Base-by-base conservation (phyloP, 1,140 invertebrate species). In the Lepidurus apus region DNA sequence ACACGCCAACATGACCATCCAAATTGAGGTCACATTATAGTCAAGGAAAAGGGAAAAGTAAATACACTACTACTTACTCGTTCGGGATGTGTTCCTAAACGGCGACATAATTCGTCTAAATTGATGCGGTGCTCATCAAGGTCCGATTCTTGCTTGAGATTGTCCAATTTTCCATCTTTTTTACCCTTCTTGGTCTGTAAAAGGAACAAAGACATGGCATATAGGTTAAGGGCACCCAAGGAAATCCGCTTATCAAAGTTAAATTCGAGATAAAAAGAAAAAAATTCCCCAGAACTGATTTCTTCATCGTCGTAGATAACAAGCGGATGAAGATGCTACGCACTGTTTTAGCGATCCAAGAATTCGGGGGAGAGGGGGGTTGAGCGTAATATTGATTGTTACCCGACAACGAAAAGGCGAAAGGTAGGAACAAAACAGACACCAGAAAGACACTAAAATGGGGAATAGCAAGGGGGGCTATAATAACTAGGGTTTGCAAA, bases 41-140 rank as follows among this genome's bases (percentile, higher is more conserved):
- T n/a, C 53, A 21, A 65, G 53, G 53, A 65, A 65, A 65, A 65
- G 53, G 17, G 53, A 65, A 65, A 65, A 65, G 53, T 21, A 65
- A 65, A 65, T 65, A 65, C 53, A 21, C 13, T 34, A 34, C 53
- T 7, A 11, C 73, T 80, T 78, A 80, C 88, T 78, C 81, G 85
- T 42, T 87, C 85, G 24, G 86, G 84, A 82, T 89, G 86, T 53
- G 88, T 85, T 75, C 84, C 85, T 34, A 88, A 84, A 79, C 87
- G 81, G 74, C 84, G 82, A 78, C 85, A 87, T 26, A 91, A 84
- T 82, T 90, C 88, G 80, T 89, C 87, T 73, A 90, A 82, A 47
- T 88, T 84, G 79, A 91, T 84, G 81, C 84, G 88, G 82, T 90
- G 89, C 80, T 90, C 88, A 82, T 90, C 89, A 83, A 89, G 87